Percentiles rank a stretch among this genome's conserved stretches.
phyloP scores from a whole-genome alignment of 2,888 invertebrate species.

The Aelia acuminata region DNA sequence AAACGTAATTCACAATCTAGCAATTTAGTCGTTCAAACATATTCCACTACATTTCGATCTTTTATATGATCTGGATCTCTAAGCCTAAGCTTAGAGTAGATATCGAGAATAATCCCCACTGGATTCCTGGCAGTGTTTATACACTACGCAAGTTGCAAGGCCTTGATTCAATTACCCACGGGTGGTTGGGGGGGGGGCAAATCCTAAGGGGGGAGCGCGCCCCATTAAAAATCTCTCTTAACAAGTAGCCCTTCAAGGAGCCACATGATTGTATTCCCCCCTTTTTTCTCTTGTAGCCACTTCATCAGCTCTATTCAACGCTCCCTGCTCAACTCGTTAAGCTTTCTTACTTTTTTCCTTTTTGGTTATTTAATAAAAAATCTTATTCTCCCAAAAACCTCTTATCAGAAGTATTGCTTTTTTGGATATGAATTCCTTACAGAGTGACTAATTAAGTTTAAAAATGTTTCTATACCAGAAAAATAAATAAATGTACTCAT shows the following conservation, averaged over 20 bases:
- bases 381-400: neutral
- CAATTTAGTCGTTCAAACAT: too few relatives aligned
- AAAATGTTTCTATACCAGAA: too few relatives aligned
- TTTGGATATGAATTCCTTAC: too few relatives aligned
- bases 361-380: neutral
- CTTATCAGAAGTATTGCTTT: neutral
- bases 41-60: too few relatives aligned
- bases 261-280: slow-evolving; percentile 20
- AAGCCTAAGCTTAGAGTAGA: neutral
- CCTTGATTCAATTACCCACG: slow-evolving; percentile 26
- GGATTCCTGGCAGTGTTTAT: slow-evolving; percentile 12
- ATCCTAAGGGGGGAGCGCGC: neutral
- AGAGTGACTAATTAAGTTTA: neutral
- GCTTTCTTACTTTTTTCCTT: neutral
- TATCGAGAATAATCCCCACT: neutral
- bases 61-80: neutral
- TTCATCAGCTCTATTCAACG: slow-evolving; percentile 47
- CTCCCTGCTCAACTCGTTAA: neutral
- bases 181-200: neutral
- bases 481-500: too few relatives aligned
- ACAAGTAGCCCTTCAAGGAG: slow-evolving; percentile 46
- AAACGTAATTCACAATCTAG: neutral
- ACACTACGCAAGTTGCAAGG: neutral
- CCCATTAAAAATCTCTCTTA: slow-evolving; percentile 46
- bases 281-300: neutral